Evolutionary conservation across 2,888 invertebrate genomes (phyloP).

Genomic region (Zonitis immaculata): DNA sequence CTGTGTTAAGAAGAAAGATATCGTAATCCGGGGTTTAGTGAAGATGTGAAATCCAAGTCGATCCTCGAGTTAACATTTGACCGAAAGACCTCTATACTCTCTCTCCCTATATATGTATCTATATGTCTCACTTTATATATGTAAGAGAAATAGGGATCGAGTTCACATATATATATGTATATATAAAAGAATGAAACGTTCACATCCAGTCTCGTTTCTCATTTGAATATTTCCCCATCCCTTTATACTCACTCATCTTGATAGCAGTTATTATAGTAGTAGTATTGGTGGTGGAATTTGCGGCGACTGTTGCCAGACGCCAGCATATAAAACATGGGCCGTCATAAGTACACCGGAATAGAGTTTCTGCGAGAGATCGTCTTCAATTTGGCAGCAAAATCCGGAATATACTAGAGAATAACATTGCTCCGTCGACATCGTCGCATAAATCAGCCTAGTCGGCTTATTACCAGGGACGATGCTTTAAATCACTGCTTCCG

Average conservation of each 20-base stretch:
- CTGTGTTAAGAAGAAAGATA: constrained; percentile 39
- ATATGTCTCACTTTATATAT: too few species aligned
- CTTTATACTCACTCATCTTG: background rate
- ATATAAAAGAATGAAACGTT: background rate
- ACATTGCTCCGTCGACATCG: constrained; percentile 33
- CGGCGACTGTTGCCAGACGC: constrained; percentile 44
- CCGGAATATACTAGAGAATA: constrained; percentile 42
- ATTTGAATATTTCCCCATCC: constrained; percentile 38
- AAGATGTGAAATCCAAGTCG: constrained; percentile 33
- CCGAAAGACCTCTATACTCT: constrained; percentile 28
- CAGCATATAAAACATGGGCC: constrained; percentile 43
- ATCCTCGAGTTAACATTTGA: constrained; percentile 48
- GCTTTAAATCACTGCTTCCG: constrained; percentile 36
- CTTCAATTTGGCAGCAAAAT: constrained; percentile 50
- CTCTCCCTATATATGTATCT: constrained; percentile 10
- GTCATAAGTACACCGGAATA: constrained; percentile 47
- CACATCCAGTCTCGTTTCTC: constrained; percentile 29
- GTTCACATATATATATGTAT: background rate
- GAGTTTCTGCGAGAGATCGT: constrained; percentile 48
- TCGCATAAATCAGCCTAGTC: constrained; percentile 33
- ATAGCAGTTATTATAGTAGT: background rate
- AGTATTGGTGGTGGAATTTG: constrained; percentile 29
- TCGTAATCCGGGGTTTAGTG: constrained; percentile 41
- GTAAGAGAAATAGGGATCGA: background rate
- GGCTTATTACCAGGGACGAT: constrained; percentile 29